phyloP scores from a whole-genome alignment of 1,140 invertebrate species.

The Tyrophagus putrescentiae region DNA sequence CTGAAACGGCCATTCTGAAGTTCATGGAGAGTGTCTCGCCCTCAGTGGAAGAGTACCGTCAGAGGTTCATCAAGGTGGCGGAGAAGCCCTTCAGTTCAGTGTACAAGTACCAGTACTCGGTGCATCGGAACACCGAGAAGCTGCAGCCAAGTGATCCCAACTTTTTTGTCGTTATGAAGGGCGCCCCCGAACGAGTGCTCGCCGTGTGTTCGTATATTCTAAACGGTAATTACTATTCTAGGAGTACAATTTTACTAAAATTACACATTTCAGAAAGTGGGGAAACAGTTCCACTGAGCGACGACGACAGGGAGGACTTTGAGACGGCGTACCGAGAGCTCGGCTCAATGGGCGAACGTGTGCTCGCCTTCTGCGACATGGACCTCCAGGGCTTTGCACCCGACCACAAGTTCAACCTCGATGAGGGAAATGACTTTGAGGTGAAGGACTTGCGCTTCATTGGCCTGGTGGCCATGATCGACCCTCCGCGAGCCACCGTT shows the following conservation, averaged over 20 bases:
- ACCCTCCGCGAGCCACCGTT: conserved; percentile 31
- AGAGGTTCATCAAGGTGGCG: conserved; percentile 27
- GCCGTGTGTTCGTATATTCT: conserved; percentile 53
- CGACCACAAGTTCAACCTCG: conserved; percentile 31
- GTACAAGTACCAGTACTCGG: conserved; percentile 7
- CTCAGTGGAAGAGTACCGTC: conserved; percentile 24
- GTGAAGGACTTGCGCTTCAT: conserved; percentile 33
- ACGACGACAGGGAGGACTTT: conserved; percentile 35
- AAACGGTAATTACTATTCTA: too few species aligned
- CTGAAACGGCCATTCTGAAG: conserved; percentile 31
- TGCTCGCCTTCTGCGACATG: conserved; percentile 40
- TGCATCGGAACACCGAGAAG: not conserved
- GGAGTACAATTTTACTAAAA: too few species aligned
- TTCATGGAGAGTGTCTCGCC: conserved; percentile 28
- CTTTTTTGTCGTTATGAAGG: conserved; percentile 30
- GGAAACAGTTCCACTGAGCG: conserved; percentile 34
- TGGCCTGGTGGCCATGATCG: conserved; percentile 35
- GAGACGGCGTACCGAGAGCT: conserved; percentile 39
- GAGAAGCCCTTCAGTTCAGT: conserved; percentile 33
- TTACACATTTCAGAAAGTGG: too few species aligned
- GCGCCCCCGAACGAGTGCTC: conserved; percentile 30
- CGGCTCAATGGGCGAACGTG: conserved; percentile 32
- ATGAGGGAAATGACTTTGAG: conserved; percentile 37
- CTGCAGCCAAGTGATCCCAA: not conserved
- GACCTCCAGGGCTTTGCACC: conserved; percentile 36